Evolutionary conservation across 2,888 invertebrate genomes (phyloP).

Genomic region (Lasioglossum oenotherae): DNA sequence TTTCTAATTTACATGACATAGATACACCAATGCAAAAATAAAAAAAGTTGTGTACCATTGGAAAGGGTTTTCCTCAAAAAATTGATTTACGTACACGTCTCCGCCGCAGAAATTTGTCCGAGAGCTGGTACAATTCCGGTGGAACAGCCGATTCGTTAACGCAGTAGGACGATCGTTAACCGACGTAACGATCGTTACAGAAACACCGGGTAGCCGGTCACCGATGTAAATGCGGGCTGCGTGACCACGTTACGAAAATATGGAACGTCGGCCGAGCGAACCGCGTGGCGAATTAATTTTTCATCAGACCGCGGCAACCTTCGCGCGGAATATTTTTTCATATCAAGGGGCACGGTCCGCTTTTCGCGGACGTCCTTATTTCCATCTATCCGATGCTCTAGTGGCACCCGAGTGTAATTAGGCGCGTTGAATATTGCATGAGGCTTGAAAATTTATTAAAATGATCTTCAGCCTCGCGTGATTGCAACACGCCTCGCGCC

Average conservation of each 20-base stretch:
- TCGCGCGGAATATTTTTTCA: constrained; percentile 24
- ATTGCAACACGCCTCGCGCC: constrained; percentile 33
- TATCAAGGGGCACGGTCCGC: not conserved
- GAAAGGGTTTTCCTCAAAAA: not conserved
- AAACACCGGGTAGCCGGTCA: not conserved
- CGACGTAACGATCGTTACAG: constrained; percentile 8
- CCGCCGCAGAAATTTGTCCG: not conserved
- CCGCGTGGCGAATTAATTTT: constrained; percentile 32
- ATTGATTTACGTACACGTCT: not conserved
- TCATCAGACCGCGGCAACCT: constrained; percentile 14
- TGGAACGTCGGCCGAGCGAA: not conserved
- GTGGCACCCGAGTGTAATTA: constrained; percentile 53
- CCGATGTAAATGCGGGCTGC: constrained; percentile 22
- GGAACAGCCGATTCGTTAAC: constrained; percentile 14
- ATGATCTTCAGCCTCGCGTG: constrained; percentile 45
- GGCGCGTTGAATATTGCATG: constrained; percentile 66
- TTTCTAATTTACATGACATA: too few species aligned
- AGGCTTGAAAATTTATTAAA: constrained; percentile 65
- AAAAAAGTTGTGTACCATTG: too few species aligned
- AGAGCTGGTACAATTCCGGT: not conserved
- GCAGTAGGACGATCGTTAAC: constrained; percentile 1
- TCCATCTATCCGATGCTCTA: constrained; percentile 38
- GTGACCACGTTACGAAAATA: constrained; percentile 24
- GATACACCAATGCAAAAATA: too few species aligned
- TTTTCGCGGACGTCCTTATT: constrained; percentile 19